Conservation (phyloP, 2,113 vertebrate genomes). For the Cyprinodon brontotheroides region DNA sequence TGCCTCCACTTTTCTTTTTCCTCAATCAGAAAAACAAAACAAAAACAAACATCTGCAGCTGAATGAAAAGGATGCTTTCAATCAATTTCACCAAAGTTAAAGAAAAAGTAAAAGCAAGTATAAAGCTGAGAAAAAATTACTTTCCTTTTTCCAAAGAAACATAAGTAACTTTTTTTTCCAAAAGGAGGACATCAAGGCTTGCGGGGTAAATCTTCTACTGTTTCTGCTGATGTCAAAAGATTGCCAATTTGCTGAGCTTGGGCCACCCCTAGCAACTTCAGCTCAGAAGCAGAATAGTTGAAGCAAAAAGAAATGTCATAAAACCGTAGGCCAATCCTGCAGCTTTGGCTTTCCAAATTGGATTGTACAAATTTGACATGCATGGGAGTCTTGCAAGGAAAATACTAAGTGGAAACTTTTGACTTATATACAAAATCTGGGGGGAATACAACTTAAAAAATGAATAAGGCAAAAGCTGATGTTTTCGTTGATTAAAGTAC, state of each 20-base stretch:
- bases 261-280: neutral
- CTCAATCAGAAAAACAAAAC: constrained; percentile 3
- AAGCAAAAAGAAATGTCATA: neutral
- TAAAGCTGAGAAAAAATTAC: neutral
- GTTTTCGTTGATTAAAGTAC: too few relatives aligned
- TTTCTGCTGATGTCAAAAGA: neutral
- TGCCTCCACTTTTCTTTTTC: neutral
- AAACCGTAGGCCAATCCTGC: neutral
- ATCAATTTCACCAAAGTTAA: neutral
- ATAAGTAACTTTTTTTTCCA: neutral
- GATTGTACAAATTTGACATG: constrained; percentile 5
- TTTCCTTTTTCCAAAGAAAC: neutral
- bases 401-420: neutral
- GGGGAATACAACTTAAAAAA: neutral
- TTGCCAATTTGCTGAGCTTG: neutral
- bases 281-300: neutral
- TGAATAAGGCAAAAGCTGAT: neutral
- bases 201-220: neutral
- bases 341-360: neutral
- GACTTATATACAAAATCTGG: neutral
- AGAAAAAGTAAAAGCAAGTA: neutral
- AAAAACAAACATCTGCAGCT: neutral
- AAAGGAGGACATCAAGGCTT: neutral
- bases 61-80: neutral
- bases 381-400: neutral